phyloP scores from a whole-genome alignment of 2,888 invertebrate genomes.

The Seladonia tumulorum region DNA sequence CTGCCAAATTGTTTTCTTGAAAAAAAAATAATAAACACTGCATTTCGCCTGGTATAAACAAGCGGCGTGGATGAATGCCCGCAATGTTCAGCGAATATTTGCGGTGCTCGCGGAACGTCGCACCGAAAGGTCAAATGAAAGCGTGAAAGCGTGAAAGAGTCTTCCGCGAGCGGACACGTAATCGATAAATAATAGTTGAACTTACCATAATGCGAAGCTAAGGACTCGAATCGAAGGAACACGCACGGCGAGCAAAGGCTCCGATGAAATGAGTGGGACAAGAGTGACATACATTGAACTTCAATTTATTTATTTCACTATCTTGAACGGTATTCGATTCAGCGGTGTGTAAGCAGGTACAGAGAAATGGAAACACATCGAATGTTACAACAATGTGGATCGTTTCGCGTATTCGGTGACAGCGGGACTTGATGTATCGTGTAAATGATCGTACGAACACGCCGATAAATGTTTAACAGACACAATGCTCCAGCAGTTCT shows the following conservation, averaged over 20 bases:
- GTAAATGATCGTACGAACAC: not conserved
- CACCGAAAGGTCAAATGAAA: slow-evolving; percentile 26
- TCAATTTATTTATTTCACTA: slow-evolving; percentile 39
- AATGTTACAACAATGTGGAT: slow-evolving; percentile 29
- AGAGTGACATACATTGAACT: slow-evolving; percentile 29
- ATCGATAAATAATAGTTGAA: slow-evolving; percentile 28
- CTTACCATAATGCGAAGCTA: slow-evolving; percentile 30
- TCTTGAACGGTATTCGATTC: not conserved
- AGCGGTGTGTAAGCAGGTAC: not conserved
- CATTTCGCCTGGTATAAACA: slow-evolving; percentile 39
- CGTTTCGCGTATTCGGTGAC: not conserved
- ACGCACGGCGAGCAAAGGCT: slow-evolving; percentile 6
- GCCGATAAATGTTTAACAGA: slow-evolving; percentile 1
- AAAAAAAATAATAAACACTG: not conserved
- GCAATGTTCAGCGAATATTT: slow-evolving; percentile 49
- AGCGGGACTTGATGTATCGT: not conserved
- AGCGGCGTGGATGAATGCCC: slow-evolving; percentile 9
- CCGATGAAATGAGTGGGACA: slow-evolving; percentile 33
- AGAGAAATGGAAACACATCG: not conserved
- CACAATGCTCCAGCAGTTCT: not conserved
- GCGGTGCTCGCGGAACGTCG: slow-evolving; percentile 20
- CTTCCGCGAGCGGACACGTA: not conserved
- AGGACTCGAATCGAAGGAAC: not conserved
- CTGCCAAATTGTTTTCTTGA: not conserved
- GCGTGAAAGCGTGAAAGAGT: not conserved